Percentiles rank a stretch among this genome's conserved stretches.
phyloP scores from a whole-genome alignment of 2,888 invertebrate species.

The Apamea monoglypha region DNA sequence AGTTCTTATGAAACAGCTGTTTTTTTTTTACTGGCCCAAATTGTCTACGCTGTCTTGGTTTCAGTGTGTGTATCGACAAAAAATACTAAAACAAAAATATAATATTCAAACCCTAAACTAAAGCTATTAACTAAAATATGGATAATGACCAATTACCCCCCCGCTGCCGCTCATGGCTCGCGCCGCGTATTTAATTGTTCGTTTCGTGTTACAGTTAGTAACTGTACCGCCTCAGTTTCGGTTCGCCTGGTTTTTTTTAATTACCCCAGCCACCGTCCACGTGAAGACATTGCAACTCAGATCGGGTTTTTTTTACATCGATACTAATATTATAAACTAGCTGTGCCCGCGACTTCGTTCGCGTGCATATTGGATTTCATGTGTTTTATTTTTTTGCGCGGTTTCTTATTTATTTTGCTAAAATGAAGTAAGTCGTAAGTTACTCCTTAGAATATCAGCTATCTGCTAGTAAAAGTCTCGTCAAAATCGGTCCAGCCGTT shows the following conservation, averaged over 20 bases:
- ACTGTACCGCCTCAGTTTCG: conserved; percentile 87
- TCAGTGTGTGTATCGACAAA: no score
- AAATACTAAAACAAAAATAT: no score
- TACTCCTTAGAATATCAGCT: background rate
- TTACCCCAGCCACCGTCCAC: conserved; percentile 72
- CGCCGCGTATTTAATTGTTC: conserved; percentile 77
- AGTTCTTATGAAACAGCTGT: no score
- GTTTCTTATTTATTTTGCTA: background rate
- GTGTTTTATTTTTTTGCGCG: background rate
- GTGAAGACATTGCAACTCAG: conserved; percentile 67
- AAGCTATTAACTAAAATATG: no score
- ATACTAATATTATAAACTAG: background rate
- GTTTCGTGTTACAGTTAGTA: conserved; percentile 85
- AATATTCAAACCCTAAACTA: no score
- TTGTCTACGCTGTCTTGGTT: no score
- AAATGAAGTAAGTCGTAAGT: background rate
- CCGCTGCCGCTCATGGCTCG: conserved; percentile 65
- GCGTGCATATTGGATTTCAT: background rate
- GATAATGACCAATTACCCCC: background rate
- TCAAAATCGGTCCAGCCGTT: background rate
- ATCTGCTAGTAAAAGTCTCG: background rate
- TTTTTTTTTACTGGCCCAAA: no score
- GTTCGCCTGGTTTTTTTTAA: conserved; percentile 81
- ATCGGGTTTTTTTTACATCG: conserved; percentile 36
- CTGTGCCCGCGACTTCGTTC: background rate